phyloP scores from a whole-genome alignment of 64 coral and sea anemone genomes.

The Montipora efflorescens region DNA sequence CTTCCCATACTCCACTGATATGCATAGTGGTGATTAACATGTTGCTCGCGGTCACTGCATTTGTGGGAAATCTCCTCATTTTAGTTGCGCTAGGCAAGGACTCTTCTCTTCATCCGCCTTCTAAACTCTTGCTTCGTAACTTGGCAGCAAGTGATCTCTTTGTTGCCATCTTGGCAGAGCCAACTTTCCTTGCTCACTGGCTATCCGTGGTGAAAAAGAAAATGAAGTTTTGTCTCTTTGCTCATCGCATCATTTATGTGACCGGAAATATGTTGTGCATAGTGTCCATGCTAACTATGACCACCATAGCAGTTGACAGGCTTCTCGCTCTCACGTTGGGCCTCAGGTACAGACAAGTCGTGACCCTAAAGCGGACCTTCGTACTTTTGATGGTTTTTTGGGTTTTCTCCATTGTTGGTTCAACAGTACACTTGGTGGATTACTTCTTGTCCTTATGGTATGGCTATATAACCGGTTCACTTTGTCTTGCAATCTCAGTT shows the following conservation, averaged over 20 bases:
- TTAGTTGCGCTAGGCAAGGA: constrained; percentile 10
- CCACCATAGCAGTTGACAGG: constrained; percentile 16
- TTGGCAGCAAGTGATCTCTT: background rate
- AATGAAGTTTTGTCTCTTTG: background rate
- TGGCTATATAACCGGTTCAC: background rate
- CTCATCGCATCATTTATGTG: background rate
- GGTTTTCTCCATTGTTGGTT: background rate
- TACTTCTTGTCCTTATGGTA: background rate
- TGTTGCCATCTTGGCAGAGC: background rate
- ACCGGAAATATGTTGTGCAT: background rate
- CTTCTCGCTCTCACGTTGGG: constrained; percentile 2
- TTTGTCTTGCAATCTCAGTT: background rate
- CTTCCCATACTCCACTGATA: background rate
- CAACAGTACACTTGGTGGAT: background rate
- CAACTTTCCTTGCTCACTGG: background rate
- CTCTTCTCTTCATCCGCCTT: constrained; percentile 4
- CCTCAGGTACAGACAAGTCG: background rate
- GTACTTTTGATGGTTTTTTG: background rate
- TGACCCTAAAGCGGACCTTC: background rate
- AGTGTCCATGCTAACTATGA: constrained; percentile 2
- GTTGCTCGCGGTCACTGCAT: constrained; percentile 3
- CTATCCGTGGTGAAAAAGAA: background rate
- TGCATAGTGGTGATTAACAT: background rate
- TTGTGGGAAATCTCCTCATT: background rate
- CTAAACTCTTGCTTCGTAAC: constrained; percentile 16